phyloP scores from a whole-genome alignment of 2,113 vertebrate genomes.

The Labeo rohita region DNA sequence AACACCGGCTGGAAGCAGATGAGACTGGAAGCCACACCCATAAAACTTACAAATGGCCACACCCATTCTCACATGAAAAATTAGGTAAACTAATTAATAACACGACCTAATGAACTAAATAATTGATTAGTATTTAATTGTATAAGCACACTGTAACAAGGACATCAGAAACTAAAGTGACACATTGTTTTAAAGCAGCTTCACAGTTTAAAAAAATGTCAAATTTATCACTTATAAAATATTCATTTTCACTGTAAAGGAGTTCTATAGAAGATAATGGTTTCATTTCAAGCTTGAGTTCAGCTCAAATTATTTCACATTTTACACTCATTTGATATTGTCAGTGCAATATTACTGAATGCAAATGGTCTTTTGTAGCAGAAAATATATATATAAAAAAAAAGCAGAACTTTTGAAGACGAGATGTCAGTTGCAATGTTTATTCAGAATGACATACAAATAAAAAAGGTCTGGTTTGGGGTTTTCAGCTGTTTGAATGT shows the following conservation, averaged over 20 bases:
- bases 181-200: background rate
- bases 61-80: too few species aligned
- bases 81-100: too few species aligned
- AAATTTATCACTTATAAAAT: background rate
- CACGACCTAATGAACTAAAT: too few species aligned
- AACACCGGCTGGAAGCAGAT: too few species aligned
- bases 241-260: background rate
- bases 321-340: background rate
- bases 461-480: background rate
- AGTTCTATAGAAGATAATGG: background rate
- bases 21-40: too few species aligned
- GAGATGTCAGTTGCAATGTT: conserved; percentile 51
- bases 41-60: too few species aligned
- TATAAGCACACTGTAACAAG: background rate
- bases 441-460: conserved; percentile 60
- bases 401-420: background rate
- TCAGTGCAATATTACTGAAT: background rate
- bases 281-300: too few species aligned
- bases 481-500: background rate
- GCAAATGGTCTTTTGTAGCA: background rate
- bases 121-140: background rate
- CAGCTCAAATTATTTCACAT: background rate
- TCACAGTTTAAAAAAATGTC: too few species aligned
- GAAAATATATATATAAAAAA: background rate
- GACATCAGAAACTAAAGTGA: background rate